Evolutionary conservation across 2,113 vertebrate genomes (phyloP), one percentile per base, ranked within the genome.

Genomic region (Brachyhypopomus occidentalis): DNA sequence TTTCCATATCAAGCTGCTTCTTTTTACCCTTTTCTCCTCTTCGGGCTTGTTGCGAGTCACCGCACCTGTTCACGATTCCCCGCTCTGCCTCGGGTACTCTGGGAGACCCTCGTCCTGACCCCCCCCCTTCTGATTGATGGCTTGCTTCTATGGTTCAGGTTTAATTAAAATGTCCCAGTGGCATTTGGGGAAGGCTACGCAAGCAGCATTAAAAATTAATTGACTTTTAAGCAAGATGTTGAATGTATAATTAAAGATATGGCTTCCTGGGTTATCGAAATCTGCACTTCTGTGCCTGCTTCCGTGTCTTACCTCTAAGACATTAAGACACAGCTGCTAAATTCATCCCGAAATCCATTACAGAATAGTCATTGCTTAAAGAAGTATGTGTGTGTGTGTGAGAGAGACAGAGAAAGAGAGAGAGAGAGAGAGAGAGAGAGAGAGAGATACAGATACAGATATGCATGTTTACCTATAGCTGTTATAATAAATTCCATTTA

Each of bases 131-230:
- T 84, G 78, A 89, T 93, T 93, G 91, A 85, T 83, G 67, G 83
- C 88, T 90, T 86, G 76, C 87, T 90, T 84, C 92, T 88, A 84
- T 81, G 67, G 91, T 84, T 20, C 85, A 79, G 84, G 72, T 91
- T 93, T 92, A 92, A 94, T 94, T 94, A 93, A 94, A 94, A 90
- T 89, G 86, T 84, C 88, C 91, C 52, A 22, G 76, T 86, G 2
- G 85, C 72, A 72, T 87, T 87, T 63, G 84, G 86, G 30, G 80
- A 81, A 88, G 91, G 89, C 88, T 87, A 70, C 85, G 84, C 75
- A 85, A 81, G 86, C 45, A 19, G 81, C 86, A 87, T 93, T 92
- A 93, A 89, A 30, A 92, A 91, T 90, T 88, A 91, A 94, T 92
- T 91, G 91, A 83, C 84, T 91, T 92, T 81, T 85, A 76, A 78